Base-by-base conservation (phyloP, 2,888 invertebrate genomes). In the Mythimna loreyi region DNA sequence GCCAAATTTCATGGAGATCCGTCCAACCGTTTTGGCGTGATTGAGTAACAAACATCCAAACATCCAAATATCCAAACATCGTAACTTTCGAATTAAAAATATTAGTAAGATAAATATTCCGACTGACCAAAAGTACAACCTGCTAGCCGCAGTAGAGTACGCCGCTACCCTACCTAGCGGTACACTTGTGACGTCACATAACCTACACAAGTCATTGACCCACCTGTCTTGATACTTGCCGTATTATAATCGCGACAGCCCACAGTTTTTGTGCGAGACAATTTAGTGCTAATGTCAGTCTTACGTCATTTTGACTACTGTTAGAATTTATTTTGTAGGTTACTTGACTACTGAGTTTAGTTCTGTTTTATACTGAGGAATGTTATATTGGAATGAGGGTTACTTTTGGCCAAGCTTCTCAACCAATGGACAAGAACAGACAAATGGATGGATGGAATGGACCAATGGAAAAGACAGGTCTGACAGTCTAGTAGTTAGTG, bases 141-240 rank as follows among this genome's bases (percentile, higher is more conserved):
- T 53, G 4, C 33, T 33, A 50, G 58, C 9, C 36, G 52, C 57
- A 23, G n/a, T 40, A 28, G 64, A 21, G 57, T 67, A 76, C 25
- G 62, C 21, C 61, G 23, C 52, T 57, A 69, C 69, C 72, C 36
- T 78, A 56, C 40, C 25, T 83, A 83, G 75, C 83, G 83, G 83
- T 79, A 77, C 16, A 25, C 9, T 11, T 25, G 36, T 81, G 78
- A 82, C 81, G 83, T 83, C 83, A 81, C 63, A 72, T 64, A 80
- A 79, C 68, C 61, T 59, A 75, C 30, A 13, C 52, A 47, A 77
- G 83, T 82, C 84, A 53, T 56, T 83, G 83, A 83, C 82, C 82
- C 19, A 82, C 83, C 82, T 80, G 77, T 53, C 66, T 71, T 67
- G 67, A 73, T 74, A 66, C 72, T 66, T 67, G 77, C 6, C 13